A percentile compares a stretch with the other conserved stretches of the same genome.
These are phyloP conservation scores for Porites lutea DNA, from an alignment of 64 coral and sea anemone genomes.

Conservation along the genomic window DNA sequence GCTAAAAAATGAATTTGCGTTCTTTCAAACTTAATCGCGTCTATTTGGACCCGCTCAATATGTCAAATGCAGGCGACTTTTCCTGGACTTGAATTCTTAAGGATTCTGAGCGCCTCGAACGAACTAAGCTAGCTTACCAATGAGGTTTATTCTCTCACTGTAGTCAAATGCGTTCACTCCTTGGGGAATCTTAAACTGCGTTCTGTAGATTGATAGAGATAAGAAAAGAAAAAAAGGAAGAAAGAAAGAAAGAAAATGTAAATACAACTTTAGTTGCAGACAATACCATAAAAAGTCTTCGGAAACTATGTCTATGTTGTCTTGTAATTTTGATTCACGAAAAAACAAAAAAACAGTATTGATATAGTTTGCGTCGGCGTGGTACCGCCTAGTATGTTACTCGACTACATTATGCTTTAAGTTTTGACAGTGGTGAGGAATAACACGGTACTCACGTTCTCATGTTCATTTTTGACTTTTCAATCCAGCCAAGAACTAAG, in stretches of 20 bases:
- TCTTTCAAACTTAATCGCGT: too few species aligned
- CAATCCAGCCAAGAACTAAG: conserved; percentile 93
- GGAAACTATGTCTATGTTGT: too few species aligned
- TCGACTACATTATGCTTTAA: background rate
- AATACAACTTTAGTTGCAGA: background rate
- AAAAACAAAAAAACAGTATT: too few species aligned
- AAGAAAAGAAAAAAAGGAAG: background rate
- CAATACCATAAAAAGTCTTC: too few species aligned
- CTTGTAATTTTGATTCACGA: too few species aligned
- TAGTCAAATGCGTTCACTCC: conserved; percentile 97
- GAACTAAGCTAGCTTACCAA: conserved; percentile 66
- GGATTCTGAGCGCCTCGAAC: too few species aligned
- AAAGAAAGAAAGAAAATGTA: background rate
- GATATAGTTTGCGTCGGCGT: too few species aligned
- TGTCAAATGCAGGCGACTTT: too few species aligned
- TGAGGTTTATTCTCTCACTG: conserved; percentile 95
- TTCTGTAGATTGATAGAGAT: conserved; percentile 19
- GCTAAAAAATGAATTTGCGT: too few species aligned
- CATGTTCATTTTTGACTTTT: conserved; percentile 94
- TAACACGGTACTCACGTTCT: conserved; percentile 75
- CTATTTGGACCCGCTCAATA: too few species aligned
- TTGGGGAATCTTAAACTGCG: conserved; percentile 94
- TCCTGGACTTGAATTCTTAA: too few species aligned
- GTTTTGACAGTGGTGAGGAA: background rate
- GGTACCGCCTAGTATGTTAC: too few species aligned